Evolutionary conservation across 2,797 vertebrate genomes (phyloP), one percentile per base, ranked within the genome.

Genomic region (Dipus sagitta): DNA sequence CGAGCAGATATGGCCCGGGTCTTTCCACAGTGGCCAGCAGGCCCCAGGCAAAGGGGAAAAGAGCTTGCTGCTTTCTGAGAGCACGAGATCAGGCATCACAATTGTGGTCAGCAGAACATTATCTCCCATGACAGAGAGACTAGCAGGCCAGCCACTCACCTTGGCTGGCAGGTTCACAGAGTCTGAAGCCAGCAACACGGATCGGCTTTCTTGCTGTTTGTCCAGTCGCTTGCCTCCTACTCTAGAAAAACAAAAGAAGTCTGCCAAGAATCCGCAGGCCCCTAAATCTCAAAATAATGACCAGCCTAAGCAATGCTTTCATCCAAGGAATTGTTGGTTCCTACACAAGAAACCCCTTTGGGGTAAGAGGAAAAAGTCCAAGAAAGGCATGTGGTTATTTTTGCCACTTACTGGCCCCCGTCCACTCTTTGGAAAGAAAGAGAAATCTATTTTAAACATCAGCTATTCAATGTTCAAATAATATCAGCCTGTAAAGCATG

Each of bases 251-350:
- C 91, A 95, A 72, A 67, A n/a, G 9, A 65, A 47, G 71, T 64
- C 67, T 64, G 97, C 96, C 96, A 96, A 91, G 92, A 95, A 92
- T 89, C 89, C n/a, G 67, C 91, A 96, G 80, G 90, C 91, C 94
- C 85, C 92, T 92, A 70, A 95, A 94, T 95, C 95, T 85, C 71
- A 62, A 79, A 94, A 95, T 89, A 86, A 94, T 86, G 82, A 88
- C 87, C 83, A 60, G 88, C n/a, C 86, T 82, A 34, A 47, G 91
- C 86, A 82, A 84, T 4, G 68, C 79, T 91, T 88, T 92, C 94
- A 92, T 88, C 96, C 96, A 96, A 94, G 88, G 86, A 92, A 93
- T 89, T 96, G 83, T 92, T 96, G 94, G 91, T 96, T 92, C 90
- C 9, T 72, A 92, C 54, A 90, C 96, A 93, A 96, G 81, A 95